These are phyloP conservation scores for Pseudomyrmex flavicornis DNA, from an alignment of 1,140 invertebrate species.

Conservation along the genomic window DNA sequence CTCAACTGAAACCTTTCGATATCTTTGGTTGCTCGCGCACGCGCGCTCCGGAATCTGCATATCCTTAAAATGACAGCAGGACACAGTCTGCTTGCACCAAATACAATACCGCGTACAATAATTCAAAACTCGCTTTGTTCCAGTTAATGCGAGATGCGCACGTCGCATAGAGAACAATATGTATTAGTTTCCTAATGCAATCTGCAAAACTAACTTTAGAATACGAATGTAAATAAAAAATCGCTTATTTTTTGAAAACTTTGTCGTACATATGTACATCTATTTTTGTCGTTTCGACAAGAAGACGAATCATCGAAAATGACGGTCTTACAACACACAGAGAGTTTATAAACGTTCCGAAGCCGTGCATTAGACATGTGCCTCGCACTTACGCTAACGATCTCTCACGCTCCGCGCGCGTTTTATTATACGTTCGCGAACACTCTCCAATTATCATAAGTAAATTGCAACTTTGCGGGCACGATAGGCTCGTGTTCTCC, in stretches of 20 bases:
- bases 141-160: no score
- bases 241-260: no score
- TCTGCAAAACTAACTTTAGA: no score
- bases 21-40: slow-evolving; percentile 6
- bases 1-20: slow-evolving; percentile 47
- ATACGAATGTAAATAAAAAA: no score
- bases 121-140: background rate
- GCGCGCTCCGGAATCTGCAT: slow-evolving; percentile 13
- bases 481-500: slow-evolving; percentile 49
- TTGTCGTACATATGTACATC: no score
- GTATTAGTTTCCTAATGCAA: no score
- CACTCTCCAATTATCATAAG: slow-evolving; percentile 63
- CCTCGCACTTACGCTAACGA: slow-evolving; percentile 60
- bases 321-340: slow-evolving; percentile 9
- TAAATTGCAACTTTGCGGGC: slow-evolving; percentile 57
- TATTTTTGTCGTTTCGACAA: background rate
- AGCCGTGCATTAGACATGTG: slow-evolving; percentile 50
- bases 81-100: background rate
- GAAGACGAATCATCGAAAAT: slow-evolving; percentile 16
- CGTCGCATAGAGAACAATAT: no score
- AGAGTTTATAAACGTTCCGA: slow-evolving; percentile 38
- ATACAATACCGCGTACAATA: background rate
- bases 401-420: slow-evolving; percentile 59
- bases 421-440: slow-evolving; percentile 64
- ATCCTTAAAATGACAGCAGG: background rate